These are phyloP conservation scores for Platygyra sinensis DNA, from an alignment of 64 coral and sea anemone species.

Conservation along the genomic window DNA sequence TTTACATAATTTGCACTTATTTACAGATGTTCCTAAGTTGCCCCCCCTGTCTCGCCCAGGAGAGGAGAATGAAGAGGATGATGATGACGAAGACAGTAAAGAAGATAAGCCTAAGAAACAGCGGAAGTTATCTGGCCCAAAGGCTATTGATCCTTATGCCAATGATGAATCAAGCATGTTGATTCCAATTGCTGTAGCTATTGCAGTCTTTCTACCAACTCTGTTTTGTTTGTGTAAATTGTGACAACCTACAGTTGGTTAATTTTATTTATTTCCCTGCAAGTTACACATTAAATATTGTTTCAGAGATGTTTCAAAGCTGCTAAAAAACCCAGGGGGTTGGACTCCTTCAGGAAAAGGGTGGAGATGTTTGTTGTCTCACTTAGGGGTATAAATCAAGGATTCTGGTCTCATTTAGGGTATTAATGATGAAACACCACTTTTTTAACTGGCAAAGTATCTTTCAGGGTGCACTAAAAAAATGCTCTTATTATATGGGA, in stretches of 20 bases:
- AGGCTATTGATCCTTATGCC: conserved; percentile 87
- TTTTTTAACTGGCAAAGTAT: too few species aligned
- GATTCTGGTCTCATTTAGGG: too few species aligned
- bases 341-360: too few species aligned
- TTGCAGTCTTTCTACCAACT: conserved; percentile 88
- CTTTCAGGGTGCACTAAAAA: too few species aligned
- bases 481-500: too few species aligned
- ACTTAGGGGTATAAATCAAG: too few species aligned
- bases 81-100: conserved; percentile 64
- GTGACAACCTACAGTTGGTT: neutral
- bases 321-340: neutral
- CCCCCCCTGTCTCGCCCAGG: conserved; percentile 66
- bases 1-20: neutral
- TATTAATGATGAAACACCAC: too few species aligned
- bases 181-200: conserved; percentile 80
- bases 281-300: neutral
- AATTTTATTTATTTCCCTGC: conserved; percentile 36
- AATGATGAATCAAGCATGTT: conserved; percentile 93
- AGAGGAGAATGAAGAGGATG: conserved; percentile 83
- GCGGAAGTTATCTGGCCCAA: conserved; percentile 93
- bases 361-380: too few species aligned
- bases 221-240: conserved; percentile 90
- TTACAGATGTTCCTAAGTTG: conserved; percentile 92
- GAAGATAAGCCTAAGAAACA: conserved; percentile 85
- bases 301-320: neutral